These are phyloP conservation scores for Callopanchax toddi DNA, from an alignment of 2,113 vertebrate species.

Conservation along the genomic window DNA sequence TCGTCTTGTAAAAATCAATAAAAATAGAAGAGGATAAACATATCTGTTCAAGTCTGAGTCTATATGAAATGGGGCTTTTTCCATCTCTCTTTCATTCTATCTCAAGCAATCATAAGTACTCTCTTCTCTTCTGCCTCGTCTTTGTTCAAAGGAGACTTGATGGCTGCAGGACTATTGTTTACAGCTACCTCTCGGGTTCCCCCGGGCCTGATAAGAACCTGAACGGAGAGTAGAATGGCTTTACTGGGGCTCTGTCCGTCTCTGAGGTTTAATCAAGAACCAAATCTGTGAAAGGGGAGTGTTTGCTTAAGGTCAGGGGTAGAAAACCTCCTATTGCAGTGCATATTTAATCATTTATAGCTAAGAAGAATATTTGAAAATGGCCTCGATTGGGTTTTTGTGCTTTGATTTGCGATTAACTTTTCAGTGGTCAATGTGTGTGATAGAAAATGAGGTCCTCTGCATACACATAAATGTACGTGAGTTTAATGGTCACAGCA, in stretches of 20 bases:
- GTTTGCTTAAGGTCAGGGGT: conserved; percentile 66
- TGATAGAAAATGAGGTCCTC: conserved; percentile 10
- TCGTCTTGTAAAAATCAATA: conserved; percentile 51
- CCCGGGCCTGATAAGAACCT: conserved; percentile 68
- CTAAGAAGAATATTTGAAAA: conserved; percentile 41
- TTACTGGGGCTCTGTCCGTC: conserved; percentile 68
- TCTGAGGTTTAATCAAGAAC: conserved; percentile 78
- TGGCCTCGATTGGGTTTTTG: conserved; percentile 15
- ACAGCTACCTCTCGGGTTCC: conserved; percentile 56
- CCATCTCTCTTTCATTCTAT: conserved; percentile 23
- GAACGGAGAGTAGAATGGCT: conserved; percentile 61
- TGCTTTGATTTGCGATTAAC: conserved; percentile 35
- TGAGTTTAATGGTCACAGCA: conserved; percentile 41
- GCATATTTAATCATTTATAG: conserved; percentile 66
- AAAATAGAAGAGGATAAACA: conserved; percentile 32
- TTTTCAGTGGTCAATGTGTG: conserved; percentile 7
- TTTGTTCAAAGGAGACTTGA: conserved; percentile 45
- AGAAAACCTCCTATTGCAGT: conserved; percentile 57
- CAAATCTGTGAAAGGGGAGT: conserved; percentile 43
- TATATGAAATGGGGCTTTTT: conserved; percentile 25
- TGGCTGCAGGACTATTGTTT: conserved; percentile 70
- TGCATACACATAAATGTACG: conserved; percentile 18
- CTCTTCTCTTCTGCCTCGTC: conserved; percentile 21
- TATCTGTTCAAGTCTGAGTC: conserved; percentile 26
- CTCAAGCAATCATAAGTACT: conserved; percentile 52